phyloP scores from a whole-genome alignment of 2,113 vertebrate species.

The Terrapene triunguis region DNA sequence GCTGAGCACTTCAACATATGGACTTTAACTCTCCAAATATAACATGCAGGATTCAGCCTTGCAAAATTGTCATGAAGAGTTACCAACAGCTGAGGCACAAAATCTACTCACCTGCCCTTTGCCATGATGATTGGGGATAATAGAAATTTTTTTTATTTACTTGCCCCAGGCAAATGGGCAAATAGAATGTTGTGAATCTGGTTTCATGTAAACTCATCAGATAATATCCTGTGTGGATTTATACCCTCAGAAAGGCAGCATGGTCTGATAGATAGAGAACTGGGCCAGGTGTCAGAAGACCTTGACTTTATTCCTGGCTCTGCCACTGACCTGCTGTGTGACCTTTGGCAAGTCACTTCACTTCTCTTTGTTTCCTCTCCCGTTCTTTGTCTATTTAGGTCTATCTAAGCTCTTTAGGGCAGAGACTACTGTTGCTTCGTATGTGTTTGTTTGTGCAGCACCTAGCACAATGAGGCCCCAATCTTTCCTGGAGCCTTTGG shows the following conservation, averaged over 20 bases:
- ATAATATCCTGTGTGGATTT: neutral
- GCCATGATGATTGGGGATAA: constrained; percentile 14
- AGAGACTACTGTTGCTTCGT: neutral
- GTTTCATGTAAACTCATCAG: neutral
- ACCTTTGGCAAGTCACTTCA: neutral
- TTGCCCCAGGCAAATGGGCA: neutral
- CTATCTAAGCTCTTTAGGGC: neutral
- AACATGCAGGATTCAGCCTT: neutral
- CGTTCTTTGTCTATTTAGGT: neutral
- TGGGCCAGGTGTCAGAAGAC: neutral
- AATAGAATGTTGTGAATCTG: neutral
- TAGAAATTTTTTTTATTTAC: neutral
- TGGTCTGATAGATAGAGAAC: neutral
- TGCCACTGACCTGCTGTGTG: neutral
- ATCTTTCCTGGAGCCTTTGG: neutral
- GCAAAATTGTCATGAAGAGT: constrained; percentile 9
- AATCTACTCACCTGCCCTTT: constrained; percentile 48
- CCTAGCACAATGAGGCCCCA: neutral
- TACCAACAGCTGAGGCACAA: neutral
- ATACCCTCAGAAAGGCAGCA: neutral
- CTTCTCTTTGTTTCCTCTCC: neutral
- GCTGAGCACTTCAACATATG: neutral
- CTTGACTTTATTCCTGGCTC: neutral
- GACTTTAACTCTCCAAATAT: neutral
- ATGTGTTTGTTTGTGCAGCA: neutral